Conservation (phyloP, 2,113 vertebrate genomes). For the Apaloderma vittatum region DNA sequence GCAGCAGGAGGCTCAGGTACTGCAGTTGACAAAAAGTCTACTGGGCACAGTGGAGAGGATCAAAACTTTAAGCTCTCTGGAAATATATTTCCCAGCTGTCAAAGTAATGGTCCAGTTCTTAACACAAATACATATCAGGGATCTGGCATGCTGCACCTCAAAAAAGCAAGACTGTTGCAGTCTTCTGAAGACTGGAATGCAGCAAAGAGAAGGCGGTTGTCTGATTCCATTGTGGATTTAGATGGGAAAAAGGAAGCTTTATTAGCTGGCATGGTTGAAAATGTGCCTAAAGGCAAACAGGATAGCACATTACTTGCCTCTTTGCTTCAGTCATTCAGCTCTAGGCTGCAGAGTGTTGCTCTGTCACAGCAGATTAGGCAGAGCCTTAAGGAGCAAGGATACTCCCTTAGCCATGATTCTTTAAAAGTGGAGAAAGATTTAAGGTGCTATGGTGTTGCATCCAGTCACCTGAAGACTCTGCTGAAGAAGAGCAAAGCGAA, state of each 20-base stretch:
- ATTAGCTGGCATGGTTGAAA: conserved; percentile 88
- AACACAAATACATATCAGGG: conserved; percentile 82
- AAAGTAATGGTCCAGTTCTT: conserved; percentile 85
- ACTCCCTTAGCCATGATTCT: conserved; percentile 81
- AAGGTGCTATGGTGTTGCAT: conserved; percentile 90
- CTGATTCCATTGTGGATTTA: conserved; percentile 85
- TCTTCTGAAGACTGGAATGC: conserved; percentile 94
- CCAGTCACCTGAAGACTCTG: conserved; percentile 93
- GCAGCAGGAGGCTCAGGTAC: conserved; percentile 93
- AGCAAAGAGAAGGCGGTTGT: conserved; percentile 86
- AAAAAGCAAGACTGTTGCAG: conserved; percentile 93
- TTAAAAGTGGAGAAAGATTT: conserved; percentile 88
- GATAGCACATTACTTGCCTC: conserved; percentile 97
- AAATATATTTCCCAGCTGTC: conserved; percentile 84
- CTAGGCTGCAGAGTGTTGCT: conserved; percentile 94
- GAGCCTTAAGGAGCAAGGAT: conserved; percentile 86
- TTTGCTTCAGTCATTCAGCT: conserved; percentile 97
- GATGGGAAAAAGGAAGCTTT: conserved; percentile 89
- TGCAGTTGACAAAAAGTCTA: conserved; percentile 87
- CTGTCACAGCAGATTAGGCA: conserved; percentile 92
- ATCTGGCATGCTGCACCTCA: conserved; percentile 92
- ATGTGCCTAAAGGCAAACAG: conserved; percentile 89
- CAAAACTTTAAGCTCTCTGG: conserved; percentile 87
- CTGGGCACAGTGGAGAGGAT: conserved; percentile 86
- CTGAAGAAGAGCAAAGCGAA: conserved; percentile 93